These are phyloP conservation scores for Amblyjoppa proteus DNA, from an alignment of 2,888 invertebrate species.

Conservation along the genomic window DNA sequence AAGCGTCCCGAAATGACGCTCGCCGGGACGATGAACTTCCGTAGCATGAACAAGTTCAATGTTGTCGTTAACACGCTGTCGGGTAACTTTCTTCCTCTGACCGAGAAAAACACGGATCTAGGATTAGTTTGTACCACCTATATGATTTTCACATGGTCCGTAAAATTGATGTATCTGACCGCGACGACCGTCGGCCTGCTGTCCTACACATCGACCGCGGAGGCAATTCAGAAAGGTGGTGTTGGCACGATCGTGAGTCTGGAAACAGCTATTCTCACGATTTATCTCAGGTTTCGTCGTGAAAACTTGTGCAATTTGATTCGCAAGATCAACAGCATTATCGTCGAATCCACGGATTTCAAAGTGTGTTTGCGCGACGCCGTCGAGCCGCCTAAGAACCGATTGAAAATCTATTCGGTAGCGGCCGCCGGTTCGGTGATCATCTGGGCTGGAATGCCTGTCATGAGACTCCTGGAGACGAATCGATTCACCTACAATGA, in stretches of 20 bases:
- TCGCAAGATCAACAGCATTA: slow-evolving; percentile 62
- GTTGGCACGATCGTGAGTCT: slow-evolving; percentile 55
- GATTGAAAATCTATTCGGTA: slow-evolving; percentile 68
- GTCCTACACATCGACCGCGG: slow-evolving; percentile 49
- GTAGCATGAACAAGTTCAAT: slow-evolving; percentile 69
- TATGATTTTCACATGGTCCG: slow-evolving; percentile 59
- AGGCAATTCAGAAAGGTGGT: slow-evolving; percentile 65
- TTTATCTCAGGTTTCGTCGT: slow-evolving; percentile 66
- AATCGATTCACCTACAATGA: slow-evolving; percentile 70
- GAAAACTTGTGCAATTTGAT: slow-evolving; percentile 68
- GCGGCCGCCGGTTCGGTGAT: slow-evolving; percentile 30
- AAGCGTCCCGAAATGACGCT: neutral
- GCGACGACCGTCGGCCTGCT: slow-evolving; percentile 50
- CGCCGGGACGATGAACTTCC: slow-evolving; percentile 67
- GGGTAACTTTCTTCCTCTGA: slow-evolving; percentile 72
- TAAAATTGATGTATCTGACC: slow-evolving; percentile 41
- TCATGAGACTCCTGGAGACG: slow-evolving; percentile 58
- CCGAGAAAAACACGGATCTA: neutral
- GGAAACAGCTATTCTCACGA: slow-evolving; percentile 64
- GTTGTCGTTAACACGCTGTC: slow-evolving; percentile 67
- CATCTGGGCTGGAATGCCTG: slow-evolving; percentile 65
- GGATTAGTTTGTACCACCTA: slow-evolving; percentile 53
- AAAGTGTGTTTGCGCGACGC: slow-evolving; percentile 36
- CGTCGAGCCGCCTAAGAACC: slow-evolving; percentile 66
- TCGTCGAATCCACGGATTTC: slow-evolving; percentile 62